A percentile compares a stretch with the other conserved stretches of the same genome.
These are phyloP conservation scores for Hystrix brachyura DNA, from an alignment of 2,113 vertebrate species.

Conservation along the genomic window DNA sequence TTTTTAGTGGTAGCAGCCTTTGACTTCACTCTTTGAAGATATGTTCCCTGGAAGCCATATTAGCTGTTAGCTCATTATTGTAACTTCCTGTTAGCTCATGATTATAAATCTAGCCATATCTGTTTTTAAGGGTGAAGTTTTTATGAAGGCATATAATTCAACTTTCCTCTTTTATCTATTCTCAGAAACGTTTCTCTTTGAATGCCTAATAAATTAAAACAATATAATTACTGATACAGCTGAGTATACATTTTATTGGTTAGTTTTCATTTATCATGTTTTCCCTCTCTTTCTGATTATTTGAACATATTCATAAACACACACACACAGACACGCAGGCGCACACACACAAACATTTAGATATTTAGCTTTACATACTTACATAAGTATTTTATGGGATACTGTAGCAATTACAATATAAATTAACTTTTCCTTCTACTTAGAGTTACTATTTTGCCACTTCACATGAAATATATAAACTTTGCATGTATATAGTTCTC, in stretches of 20 bases:
- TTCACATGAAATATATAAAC: neutral
- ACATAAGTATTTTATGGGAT: neutral
- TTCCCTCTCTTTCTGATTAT: constrained; percentile 22
- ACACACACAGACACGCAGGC: too few relatives aligned
- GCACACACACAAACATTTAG: too few relatives aligned
- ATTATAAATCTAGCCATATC: neutral
- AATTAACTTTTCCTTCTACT: neutral
- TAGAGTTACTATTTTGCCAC: neutral
- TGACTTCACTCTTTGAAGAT: neutral
- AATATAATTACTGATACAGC: neutral
- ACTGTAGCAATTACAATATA: neutral
- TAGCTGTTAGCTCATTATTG: neutral
- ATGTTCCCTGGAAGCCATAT: neutral
- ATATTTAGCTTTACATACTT: neutral
- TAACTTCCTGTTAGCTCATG: neutral
- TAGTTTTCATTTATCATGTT: neutral
- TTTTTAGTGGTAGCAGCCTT: neutral
- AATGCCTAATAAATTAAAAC: neutral
- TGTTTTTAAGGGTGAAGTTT: neutral
- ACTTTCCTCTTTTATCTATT: neutral
- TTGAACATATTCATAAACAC: neutral
- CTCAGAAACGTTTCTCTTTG: neutral
- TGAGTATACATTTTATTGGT: neutral
- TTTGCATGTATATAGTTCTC: neutral
- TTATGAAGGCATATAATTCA: neutral